phyloP scores from a whole-genome alignment of 2,113 vertebrate genomes.

The Tragelaphus imberbis region DNA sequence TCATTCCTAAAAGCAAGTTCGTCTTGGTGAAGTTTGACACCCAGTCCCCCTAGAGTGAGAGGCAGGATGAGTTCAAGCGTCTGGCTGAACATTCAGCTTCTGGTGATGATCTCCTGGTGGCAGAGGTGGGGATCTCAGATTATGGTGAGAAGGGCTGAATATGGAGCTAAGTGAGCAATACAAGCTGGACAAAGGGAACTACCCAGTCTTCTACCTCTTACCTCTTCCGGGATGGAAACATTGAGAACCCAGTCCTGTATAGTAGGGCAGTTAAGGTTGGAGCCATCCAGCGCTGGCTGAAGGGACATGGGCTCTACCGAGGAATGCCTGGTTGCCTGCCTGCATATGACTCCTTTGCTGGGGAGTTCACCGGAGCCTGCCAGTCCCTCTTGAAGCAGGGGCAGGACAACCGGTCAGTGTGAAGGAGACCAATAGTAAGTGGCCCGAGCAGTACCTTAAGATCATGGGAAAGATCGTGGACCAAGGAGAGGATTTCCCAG shows the following conservation, averaged over 20 bases:
- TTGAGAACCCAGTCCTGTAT: conserved; percentile 79
- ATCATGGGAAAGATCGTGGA: conserved; percentile 84
- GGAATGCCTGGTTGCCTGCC: conserved; percentile 86
- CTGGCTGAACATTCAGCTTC: conserved; percentile 84
- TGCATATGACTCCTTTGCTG: conserved; percentile 77
- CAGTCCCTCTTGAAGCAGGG: conserved; percentile 76
- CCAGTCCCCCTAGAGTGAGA: conserved; percentile 85
- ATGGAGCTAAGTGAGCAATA: conserved; percentile 83
- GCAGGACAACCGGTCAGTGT: conserved; percentile 61
- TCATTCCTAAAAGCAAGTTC: conserved; percentile 84
- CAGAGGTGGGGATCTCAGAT: conserved; percentile 87
- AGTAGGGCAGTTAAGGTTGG: conserved; percentile 74
- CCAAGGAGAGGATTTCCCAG: conserved; percentile 82
- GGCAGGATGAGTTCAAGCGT: conserved; percentile 86
- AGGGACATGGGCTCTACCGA: conserved; percentile 81
- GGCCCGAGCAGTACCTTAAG: conserved; percentile 82
- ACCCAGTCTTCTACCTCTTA: conserved; percentile 75
- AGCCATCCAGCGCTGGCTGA: conserved; percentile 84
- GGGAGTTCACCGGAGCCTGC: conserved; percentile 75
- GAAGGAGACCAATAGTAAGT: conserved; percentile 78
- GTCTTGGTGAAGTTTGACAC: conserved; percentile 87
- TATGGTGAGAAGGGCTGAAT: conserved; percentile 86
- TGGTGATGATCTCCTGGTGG: conserved; percentile 82
- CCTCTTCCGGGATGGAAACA: conserved; percentile 83
- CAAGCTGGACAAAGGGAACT: conserved; percentile 83